phyloP scores from a whole-genome alignment of 2,888 invertebrate genomes.

The Athalia circularis region DNA sequence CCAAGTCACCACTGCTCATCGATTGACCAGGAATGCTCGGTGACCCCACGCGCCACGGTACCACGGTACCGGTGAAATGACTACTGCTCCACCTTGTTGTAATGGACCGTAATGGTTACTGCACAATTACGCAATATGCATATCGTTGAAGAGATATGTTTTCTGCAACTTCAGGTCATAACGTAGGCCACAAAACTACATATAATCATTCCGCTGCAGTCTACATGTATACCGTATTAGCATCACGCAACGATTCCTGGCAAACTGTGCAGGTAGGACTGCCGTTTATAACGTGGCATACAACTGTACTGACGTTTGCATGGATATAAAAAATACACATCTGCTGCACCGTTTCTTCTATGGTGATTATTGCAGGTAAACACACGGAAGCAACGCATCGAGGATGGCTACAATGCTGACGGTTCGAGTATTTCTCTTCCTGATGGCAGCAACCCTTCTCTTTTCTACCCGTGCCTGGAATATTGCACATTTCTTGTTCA shows the following conservation, averaged over 20 bases:
- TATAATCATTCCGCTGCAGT: not conserved
- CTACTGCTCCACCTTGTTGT: not conserved
- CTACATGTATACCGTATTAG: not conserved
- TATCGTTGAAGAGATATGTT: not conserved
- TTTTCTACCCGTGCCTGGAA: slow-evolving; percentile 3
- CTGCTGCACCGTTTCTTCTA: slow-evolving; percentile 10
- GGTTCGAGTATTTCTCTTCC: slow-evolving; percentile 63
- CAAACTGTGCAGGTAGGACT: no score
- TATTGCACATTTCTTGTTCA: slow-evolving; percentile 19
- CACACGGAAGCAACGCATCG: slow-evolving; percentile 61
- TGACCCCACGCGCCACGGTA: not conserved
- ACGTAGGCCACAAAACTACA: not conserved
- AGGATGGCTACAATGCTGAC: slow-evolving; percentile 58
- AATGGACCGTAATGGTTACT: not conserved
- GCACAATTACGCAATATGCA: slow-evolving; percentile 4
- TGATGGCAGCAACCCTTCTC: slow-evolving; percentile 53
- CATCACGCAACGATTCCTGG: slow-evolving; percentile 14
- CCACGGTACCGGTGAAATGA: not conserved
- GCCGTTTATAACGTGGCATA: no score
- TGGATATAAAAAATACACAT: no score
- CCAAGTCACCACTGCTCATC: not conserved
- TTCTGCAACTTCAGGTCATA: slow-evolving; percentile 2
- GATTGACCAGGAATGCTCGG: not conserved
- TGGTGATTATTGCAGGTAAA: slow-evolving; percentile 45
- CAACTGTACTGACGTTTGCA: no score